Base-by-base conservation (phyloP, 30 jellyfish, hydroid and myxozoan genomes). In the Nemopilema nomurai region DNA sequence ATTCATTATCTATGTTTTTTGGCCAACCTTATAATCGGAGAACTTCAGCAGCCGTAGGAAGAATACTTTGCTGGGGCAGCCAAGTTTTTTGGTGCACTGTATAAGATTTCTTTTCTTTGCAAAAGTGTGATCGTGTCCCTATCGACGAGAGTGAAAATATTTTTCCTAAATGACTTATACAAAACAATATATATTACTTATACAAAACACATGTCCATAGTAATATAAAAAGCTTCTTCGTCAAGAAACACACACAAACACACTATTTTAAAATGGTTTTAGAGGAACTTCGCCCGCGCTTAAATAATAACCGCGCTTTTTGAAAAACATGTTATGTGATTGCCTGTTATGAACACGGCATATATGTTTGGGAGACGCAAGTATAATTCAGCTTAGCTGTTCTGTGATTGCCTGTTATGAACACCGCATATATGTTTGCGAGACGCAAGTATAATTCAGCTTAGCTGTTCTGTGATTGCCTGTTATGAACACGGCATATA, bases 61-160 rank as follows among this genome's bases (percentile, higher is more conserved):
- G 62, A 20, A 63, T 20, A 80, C 29, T 80, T 62, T 80, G 70
- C 87, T 62, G 23, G 87, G 90, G 90, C 90, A 80, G n/a, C 90
- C 90, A 23, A 62, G 57, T 30, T 80, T 80, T 66, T 80, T 80
- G 22, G 90, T 62, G n/a, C 87, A 30, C 70, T 66, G 86, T n/a
- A 28, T n/a, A 62, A 53, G 33, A 23, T 9, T 18, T 23, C 86
- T 21, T 22, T 69, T 51, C 63, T 62, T 28, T 13, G 41, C 31
- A 28, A 66, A 19, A 30, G 86, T 66, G 70, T 80, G 85, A 28
- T 80, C 87, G n/a, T 41, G 57, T 16, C 32, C 32, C 90, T 80
- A 41, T 20, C 22, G 18, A 21, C 7, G 73, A 20, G 30, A 63
- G 28, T 63, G 73, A 63, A 25, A 25, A 41, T 41, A 41, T 41